phyloP scores from a whole-genome alignment of 2,888 invertebrate genomes.

The Callinectes sapidus region DNA sequence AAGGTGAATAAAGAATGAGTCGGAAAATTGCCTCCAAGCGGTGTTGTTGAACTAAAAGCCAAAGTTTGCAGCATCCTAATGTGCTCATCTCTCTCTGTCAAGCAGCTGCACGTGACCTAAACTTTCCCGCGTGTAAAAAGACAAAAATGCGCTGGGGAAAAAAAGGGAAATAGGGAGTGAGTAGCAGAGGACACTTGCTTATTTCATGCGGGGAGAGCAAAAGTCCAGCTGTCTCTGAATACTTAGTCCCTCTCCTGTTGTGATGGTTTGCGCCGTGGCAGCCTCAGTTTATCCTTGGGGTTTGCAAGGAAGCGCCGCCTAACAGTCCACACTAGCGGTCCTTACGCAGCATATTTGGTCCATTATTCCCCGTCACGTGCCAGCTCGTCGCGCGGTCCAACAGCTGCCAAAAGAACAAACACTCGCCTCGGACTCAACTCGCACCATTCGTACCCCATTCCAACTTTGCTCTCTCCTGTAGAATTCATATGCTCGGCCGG shows the following conservation, averaged over 20 bases:
- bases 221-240: neutral
- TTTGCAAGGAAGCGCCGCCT: neutral
- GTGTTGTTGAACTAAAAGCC: slow-evolving; percentile 3
- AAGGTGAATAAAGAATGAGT: neutral
- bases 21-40: neutral
- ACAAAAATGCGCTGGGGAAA: neutral
- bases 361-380: neutral
- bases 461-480: slow-evolving; percentile 24
- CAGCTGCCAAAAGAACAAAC: slow-evolving; percentile 22
- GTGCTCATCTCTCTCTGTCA: neutral
- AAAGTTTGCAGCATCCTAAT: neutral
- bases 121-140: neutral
- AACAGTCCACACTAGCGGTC: neutral
- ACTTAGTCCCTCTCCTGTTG: neutral
- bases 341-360: neutral
- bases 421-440: slow-evolving; percentile 15
- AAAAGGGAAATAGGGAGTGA: neutral
- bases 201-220: neutral
- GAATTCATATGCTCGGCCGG: slow-evolving; percentile 22
- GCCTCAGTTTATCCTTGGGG: neutral
- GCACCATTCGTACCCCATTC: slow-evolving; percentile 11
- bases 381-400: neutral
- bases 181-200: neutral
- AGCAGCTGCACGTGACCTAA: neutral
- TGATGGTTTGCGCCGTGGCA: neutral